Evolutionary conservation across 2,113 vertebrate genomes (phyloP).

Genomic region (Lagenorhynchus albirostris): DNA sequence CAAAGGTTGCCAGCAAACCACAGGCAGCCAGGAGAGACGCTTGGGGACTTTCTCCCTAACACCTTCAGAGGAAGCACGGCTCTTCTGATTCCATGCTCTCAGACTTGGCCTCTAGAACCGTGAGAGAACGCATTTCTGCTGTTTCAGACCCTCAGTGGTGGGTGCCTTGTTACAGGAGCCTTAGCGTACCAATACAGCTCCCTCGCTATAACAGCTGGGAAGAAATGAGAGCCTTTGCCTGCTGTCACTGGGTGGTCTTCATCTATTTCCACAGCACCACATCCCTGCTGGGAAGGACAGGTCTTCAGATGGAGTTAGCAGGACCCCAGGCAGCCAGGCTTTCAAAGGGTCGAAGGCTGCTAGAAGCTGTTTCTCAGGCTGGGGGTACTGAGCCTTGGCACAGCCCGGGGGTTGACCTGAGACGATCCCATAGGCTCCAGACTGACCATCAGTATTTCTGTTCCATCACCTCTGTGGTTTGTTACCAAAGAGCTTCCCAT

Average conservation of each 20-base stretch:
- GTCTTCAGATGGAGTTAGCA: neutral
- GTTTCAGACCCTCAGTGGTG: no score
- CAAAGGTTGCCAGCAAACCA: neutral
- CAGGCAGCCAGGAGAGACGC: neutral
- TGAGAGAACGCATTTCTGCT: accelerated
- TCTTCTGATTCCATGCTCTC: no score
- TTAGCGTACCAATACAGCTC: accelerated
- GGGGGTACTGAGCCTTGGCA: neutral
- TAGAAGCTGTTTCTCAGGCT: neutral
- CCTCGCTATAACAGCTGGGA: no score
- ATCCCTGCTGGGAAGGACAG: neutral
- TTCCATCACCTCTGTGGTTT: neutral
- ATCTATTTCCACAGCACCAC: neutral
- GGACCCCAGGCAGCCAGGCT: neutral
- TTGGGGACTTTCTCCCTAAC: accelerated
- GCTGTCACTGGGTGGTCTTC: neutral
- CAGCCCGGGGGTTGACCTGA: accelerated
- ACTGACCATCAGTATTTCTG: no score
- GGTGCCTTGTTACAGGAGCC: accelerated
- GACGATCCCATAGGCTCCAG: neutral
- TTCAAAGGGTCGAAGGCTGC: neutral
- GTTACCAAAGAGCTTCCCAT: neutral
- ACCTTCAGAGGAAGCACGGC: neutral
- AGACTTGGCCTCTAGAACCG: neutral
- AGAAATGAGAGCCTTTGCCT: neutral